phyloP scores from a whole-genome alignment of 2,888 invertebrate species.

The Argynnis bischoffii region DNA sequence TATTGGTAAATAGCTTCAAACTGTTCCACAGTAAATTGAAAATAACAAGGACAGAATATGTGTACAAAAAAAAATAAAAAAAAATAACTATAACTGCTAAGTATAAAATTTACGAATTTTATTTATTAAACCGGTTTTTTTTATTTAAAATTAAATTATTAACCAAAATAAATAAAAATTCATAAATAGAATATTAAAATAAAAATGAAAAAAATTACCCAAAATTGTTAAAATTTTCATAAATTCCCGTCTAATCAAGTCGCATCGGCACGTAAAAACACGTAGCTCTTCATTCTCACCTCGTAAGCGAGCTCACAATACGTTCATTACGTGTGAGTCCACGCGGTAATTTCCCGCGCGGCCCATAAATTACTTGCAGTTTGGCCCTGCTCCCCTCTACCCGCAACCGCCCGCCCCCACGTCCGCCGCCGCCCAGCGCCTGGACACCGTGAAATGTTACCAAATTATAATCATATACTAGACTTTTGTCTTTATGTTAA shows the following conservation, averaged over 20 bases:
- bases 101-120: too few species aligned
- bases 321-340: conserved; percentile 45
- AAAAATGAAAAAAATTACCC: neutral
- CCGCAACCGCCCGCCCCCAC: conserved; percentile 8
- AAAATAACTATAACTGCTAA: too few species aligned
- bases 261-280: conserved; percentile 21
- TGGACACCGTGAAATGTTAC: conserved; percentile 8
- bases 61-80: too few species aligned
- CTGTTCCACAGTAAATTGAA: too few species aligned
- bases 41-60: too few species aligned
- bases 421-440: conserved; percentile 2
- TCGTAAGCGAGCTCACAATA: conserved; percentile 40
- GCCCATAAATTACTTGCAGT: conserved; percentile 48
- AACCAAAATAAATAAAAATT: too few species aligned
- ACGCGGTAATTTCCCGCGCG: conserved; percentile 51
- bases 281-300: conserved; percentile 30
- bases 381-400: conserved; percentile 15
- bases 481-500: conserved; percentile 10
- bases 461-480: conserved; percentile 3
- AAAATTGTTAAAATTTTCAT: neutral
- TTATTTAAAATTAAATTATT: too few species aligned
- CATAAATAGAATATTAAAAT: neutral
- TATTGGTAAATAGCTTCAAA: too few species aligned
- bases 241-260: conserved; percentile 2
- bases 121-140: too few species aligned